phyloP scores from a whole-genome alignment of 1,140 invertebrate genomes.

The Proales similis region DNA sequence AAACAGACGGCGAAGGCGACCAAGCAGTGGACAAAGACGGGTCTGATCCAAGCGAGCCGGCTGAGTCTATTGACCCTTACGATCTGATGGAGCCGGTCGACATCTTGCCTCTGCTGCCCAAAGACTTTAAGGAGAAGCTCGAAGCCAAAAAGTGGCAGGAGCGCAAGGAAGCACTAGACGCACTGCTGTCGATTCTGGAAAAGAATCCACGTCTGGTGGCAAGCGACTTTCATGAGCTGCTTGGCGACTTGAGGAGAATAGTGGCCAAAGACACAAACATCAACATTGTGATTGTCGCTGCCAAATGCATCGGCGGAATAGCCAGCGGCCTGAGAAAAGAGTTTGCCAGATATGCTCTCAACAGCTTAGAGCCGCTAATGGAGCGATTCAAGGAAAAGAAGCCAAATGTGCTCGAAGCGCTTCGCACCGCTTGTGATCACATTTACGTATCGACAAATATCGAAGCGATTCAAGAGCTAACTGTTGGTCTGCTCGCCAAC shows the following conservation, averaged over 20 bases:
- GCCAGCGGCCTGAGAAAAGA: conserved; percentile 78
- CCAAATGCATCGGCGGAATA: conserved; percentile 71
- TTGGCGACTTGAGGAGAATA: conserved; percentile 74
- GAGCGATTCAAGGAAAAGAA: conserved; percentile 99
- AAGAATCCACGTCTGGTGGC: conserved; percentile 71
- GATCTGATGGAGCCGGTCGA: conserved; percentile 84
- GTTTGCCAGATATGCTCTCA: conserved; percentile 70
- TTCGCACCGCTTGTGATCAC: conserved; percentile 85
- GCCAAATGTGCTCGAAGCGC: conserved; percentile 70
- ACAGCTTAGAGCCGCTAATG: conserved; percentile 69
- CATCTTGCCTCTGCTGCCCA: conserved; percentile 80
- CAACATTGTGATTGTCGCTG: conserved; percentile 76
- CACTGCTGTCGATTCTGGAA: conserved; percentile 65
- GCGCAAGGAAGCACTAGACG: conserved; percentile 79
- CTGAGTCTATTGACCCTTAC: conserved; percentile 24
- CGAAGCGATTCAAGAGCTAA: conserved; percentile 78
- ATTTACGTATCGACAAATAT: conserved; percentile 73
- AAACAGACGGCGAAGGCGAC: conserved; percentile 52
- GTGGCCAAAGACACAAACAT: conserved; percentile 91
- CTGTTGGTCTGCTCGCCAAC: conserved; percentile 73
- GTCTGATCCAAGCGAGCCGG: conserved; percentile 27
- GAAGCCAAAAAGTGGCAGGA: conserved; percentile 96
- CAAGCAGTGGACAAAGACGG: conserved; percentile 43
- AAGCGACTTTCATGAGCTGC: conserved; percentile 80
- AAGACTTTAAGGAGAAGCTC: conserved; percentile 85